Conservation (phyloP, 2,888 invertebrate species). For the Alloplasta piceator region DNA sequence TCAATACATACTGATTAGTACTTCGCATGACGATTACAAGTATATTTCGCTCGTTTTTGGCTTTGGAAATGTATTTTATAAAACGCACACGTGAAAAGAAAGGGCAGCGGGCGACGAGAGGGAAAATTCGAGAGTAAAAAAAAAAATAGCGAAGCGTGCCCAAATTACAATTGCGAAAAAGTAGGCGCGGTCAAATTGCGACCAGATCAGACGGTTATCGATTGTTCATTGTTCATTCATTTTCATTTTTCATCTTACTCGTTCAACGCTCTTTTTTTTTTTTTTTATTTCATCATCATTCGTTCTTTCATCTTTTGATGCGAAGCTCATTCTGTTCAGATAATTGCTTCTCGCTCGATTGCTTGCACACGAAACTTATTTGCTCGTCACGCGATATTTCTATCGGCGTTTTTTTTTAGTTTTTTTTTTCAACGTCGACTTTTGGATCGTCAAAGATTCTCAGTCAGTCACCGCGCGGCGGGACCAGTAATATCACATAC, state of each 20-base stretch:
- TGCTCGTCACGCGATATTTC: neutral
- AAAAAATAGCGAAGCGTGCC: slow-evolving; percentile 29
- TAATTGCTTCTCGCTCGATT: slow-evolving; percentile 68
- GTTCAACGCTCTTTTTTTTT: slow-evolving; percentile 22
- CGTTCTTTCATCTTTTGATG: slow-evolving; percentile 78
- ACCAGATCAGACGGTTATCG: slow-evolving; percentile 31
- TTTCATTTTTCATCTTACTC: neutral
- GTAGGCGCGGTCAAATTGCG: slow-evolving; percentile 44
- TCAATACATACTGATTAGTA: slow-evolving; percentile 59
- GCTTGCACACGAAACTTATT: slow-evolving; percentile 41
- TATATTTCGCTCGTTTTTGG: slow-evolving; percentile 16
- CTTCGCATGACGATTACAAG: slow-evolving; percentile 47
- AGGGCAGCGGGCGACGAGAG: slow-evolving; percentile 33
- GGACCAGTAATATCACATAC: slow-evolving; percentile 69
- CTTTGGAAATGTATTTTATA: slow-evolving; percentile 7
- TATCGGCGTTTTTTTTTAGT: slow-evolving; percentile 1
- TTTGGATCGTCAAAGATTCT: slow-evolving; percentile 33
- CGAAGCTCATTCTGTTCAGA: slow-evolving; percentile 76
- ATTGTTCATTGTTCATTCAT: neutral
- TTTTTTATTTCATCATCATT: slow-evolving; percentile 14
- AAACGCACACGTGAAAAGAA: no score
- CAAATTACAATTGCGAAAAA: slow-evolving; percentile 19
- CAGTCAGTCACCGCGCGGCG: slow-evolving; percentile 64
- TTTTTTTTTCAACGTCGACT: slow-evolving; percentile 27
- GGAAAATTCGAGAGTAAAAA: slow-evolving; percentile 33